Base-by-base conservation (phyloP, 2,888 invertebrate genomes). In the Hirtodrosophila alboralis region DNA sequence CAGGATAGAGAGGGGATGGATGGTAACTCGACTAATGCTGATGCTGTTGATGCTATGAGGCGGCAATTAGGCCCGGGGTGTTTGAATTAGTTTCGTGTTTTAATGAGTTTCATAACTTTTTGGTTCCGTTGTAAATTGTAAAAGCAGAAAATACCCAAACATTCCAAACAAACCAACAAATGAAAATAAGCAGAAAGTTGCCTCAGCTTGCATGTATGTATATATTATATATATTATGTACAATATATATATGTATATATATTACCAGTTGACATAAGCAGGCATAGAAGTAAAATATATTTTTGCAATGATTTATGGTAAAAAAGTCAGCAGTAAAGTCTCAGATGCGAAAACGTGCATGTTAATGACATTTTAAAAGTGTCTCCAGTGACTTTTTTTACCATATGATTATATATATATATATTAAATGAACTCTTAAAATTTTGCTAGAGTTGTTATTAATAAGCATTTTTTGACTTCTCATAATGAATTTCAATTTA, bases 31-130 rank as follows among this genome's bases (percentile, higher is more conserved):
- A 43, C 49, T 44, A 47, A 56, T 52, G 58, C 40, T 62, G 63
- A 33, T 61, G 61, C 45, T 43, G 58, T 57, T 45, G 57, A 54
- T 49, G 74, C 63, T 68, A 63, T 69, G 69, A 68, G 79, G 71
- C 85, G 83, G 85, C 79, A 79, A 79, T 79, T 79, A 79, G 85
- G 83, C 79, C 79, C 72, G 75, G 79, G 83, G 79, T 75, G 85
- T 85, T 79, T 85, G 85, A 79, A 79, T 79, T 79, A 79, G 79
- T 79, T 79, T 83, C 85, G 83, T 79, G 85, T 79, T 79, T 79
- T 79, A 79, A 79, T 79, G 79, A 79, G 79, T 79, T 79, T 79
- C 79, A 79, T 79, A 79, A 79, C 79, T 79, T 79, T 79, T 85
- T 85, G 83, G 79, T 85, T 85, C 85, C 85, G 84, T 78, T 79